These are phyloP conservation scores for Leptonema lineaticorne DNA, from an alignment of 1,140 invertebrate genomes.

Conservation along the genomic window DNA sequence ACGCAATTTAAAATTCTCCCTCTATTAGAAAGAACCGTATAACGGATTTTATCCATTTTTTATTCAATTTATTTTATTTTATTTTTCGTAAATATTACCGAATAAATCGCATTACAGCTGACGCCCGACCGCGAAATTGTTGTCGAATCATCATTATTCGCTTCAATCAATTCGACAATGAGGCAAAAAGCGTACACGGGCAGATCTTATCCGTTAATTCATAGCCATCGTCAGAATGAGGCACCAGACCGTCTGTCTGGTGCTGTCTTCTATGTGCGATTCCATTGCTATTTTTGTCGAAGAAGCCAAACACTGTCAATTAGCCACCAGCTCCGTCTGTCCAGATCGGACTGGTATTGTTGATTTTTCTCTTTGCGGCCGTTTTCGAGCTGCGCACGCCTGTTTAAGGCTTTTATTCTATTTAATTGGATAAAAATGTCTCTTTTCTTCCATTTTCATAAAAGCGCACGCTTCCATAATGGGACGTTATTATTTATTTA, in stretches of 20 bases:
- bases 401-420: conserved; percentile 1
- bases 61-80: no score
- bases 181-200: not conserved
- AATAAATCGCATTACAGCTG: not conserved
- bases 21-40: no score
- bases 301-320: conserved; percentile 16
- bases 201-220: conserved; percentile 4
- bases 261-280: not conserved
- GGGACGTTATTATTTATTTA: conserved; percentile 9
- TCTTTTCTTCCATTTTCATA: conserved; percentile 7
- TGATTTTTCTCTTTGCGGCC: not conserved
- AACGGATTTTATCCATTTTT: no score
- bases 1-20: no score
- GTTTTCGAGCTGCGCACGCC: not conserved
- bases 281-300: not conserved
- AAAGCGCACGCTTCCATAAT: not conserved
- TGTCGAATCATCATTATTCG: not conserved
- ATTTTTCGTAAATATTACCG: no score
- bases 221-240: no score
- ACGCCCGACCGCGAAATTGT: not conserved
- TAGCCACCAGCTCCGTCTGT: not conserved
- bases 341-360: not conserved
- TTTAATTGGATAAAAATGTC: conserved; percentile 20
- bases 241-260: no score
- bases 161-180: conserved; percentile 2